Evolutionary conservation across 2,113 vertebrate genomes (phyloP), one percentile per base, ranked within the genome.

Genomic region (Pyrgilauda ruficollis): DNA sequence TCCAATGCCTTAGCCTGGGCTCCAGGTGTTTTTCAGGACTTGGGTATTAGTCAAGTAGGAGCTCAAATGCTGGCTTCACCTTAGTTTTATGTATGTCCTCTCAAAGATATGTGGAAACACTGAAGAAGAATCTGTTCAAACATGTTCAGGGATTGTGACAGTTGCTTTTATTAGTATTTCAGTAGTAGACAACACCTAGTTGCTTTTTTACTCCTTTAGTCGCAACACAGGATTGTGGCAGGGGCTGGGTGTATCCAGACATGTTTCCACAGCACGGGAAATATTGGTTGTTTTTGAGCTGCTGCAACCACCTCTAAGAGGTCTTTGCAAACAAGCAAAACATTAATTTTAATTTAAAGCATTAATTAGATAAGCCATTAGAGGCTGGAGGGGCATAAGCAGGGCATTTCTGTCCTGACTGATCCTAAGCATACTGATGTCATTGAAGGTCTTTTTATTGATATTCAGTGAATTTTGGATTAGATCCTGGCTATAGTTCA

Each of bases 61-160:
- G 13, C 28, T 69, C 41, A 73, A 64, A 56, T 56, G 15, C 35
- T 84, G 76, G 22, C 11, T 94, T 67, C 21, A 39, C 1, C 50
- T 68, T 4, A 5, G 11, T 18, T 46, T 86, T 74, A 52, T 4
- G 0, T 26, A 9, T 37, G 24, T 46, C 30, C 22, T 70, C 33
- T 63, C 12, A 74, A 70, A 84, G n/a, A 31, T 23, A 50, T 0
- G 8, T n/a, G 41, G 63, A 50, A 39, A 80, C 23, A 15, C 7
- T 7, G 30, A 56, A 23, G 52, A 63, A 35, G 33, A 79, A 84
- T 68, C 24, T 17, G 26, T 82, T 26, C 58, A 58, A 87, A 81
- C 0, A 0, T 56, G 21, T 41, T 82, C 47, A 75, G 33, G 11
- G 35, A 35, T 16, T 68, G n/a, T 11, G 37, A 49, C 62, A 13